These are phyloP conservation scores for Gastrophryne carolinensis DNA, from an alignment of 2,797 vertebrate species.

Conservation along the genomic window DNA sequence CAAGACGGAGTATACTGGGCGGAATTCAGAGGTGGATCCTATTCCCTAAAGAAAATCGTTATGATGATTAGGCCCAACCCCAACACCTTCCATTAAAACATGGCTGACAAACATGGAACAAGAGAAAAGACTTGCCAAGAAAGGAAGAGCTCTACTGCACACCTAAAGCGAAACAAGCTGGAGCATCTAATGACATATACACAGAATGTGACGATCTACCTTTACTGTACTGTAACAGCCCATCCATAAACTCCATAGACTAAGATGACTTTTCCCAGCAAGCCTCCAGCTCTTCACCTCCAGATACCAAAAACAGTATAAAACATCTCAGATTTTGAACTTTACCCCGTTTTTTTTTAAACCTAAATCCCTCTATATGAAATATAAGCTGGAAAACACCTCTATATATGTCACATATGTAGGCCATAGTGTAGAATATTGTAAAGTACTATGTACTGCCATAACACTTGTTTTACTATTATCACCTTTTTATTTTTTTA, in stretches of 20 bases:
- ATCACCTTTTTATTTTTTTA: slow-evolving; percentile 42
- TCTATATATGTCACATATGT: slow-evolving; percentile 59
- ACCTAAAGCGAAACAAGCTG: too few relatives aligned
- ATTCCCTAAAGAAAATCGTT: slow-evolving; percentile 88
- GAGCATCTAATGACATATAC: not conserved
- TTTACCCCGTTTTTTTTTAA: slow-evolving; percentile 52
- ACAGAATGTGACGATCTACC: slow-evolving; percentile 37
- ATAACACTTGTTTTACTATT: slow-evolving; percentile 52
- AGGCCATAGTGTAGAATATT: slow-evolving; percentile 45
- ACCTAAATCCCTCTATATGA: slow-evolving; percentile 56
- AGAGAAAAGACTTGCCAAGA: not conserved
- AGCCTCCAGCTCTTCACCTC: too few relatives aligned
- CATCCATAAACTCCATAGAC: too few relatives aligned
- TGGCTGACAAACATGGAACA: not conserved
- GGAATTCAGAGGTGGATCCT: slow-evolving; percentile 95
- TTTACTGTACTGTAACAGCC: slow-evolving; percentile 60
- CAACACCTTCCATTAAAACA: slow-evolving; percentile 89
- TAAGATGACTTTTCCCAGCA: too few relatives aligned
- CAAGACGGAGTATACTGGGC: slow-evolving; percentile 99
- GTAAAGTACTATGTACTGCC: slow-evolving; percentile 61
- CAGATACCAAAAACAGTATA: not conserved
- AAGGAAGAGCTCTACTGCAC: not conserved
- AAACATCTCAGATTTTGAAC: slow-evolving; percentile 29
- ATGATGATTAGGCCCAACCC: slow-evolving; percentile 97
- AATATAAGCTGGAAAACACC: slow-evolving; percentile 56